These are phyloP conservation scores for Copidosoma aretas DNA, from an alignment of 2,888 invertebrate species.

Conservation along the genomic window DNA sequence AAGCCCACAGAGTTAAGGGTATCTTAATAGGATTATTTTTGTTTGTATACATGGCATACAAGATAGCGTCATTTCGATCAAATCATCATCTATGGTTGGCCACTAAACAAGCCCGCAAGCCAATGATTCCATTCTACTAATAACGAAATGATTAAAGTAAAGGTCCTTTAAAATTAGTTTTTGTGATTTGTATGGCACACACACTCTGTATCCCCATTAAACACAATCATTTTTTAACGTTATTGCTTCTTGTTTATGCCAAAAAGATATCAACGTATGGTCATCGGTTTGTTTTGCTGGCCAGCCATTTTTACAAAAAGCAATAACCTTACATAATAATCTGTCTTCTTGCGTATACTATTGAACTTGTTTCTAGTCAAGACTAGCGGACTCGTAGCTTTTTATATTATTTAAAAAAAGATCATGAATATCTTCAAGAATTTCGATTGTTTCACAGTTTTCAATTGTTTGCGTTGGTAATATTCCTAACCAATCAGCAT, in stretches of 20 bases:
- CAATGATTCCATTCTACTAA: conserved; percentile 45
- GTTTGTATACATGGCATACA: conserved; percentile 45
- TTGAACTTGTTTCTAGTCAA: conserved; percentile 30
- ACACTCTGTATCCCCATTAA: conserved; percentile 36
- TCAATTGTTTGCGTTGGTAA: background rate
- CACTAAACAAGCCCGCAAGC: conserved; percentile 45
- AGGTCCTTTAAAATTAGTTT: conserved; percentile 38
- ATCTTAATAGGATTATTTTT: conserved; percentile 44
- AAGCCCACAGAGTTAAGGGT: conserved; percentile 46
- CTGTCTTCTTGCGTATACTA: conserved; percentile 19
- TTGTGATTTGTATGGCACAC: conserved; percentile 31
- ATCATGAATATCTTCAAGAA: background rate
- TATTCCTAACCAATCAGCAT: conserved; percentile 26
- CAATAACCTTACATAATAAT: conserved; percentile 28
- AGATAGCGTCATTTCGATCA: conserved; percentile 43
- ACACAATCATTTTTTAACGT: conserved; percentile 33
- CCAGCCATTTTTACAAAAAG: conserved; percentile 30
- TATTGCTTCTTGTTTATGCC: conserved; percentile 32
- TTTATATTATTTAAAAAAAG: conserved; percentile 18
- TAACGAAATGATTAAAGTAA: conserved; percentile 45
- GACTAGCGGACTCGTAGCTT: conserved; percentile 16
- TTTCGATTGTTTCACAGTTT: background rate
- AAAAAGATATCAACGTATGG: conserved; percentile 14
- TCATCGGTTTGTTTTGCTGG: conserved; percentile 25
- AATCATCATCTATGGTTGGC: conserved; percentile 45